Percentiles rank a stretch among this genome's conserved stretches.
These are phyloP conservation scores for Polypedilum vanderplanki DNA, from an alignment of 1,140 invertebrate species.

Conservation along the genomic window DNA sequence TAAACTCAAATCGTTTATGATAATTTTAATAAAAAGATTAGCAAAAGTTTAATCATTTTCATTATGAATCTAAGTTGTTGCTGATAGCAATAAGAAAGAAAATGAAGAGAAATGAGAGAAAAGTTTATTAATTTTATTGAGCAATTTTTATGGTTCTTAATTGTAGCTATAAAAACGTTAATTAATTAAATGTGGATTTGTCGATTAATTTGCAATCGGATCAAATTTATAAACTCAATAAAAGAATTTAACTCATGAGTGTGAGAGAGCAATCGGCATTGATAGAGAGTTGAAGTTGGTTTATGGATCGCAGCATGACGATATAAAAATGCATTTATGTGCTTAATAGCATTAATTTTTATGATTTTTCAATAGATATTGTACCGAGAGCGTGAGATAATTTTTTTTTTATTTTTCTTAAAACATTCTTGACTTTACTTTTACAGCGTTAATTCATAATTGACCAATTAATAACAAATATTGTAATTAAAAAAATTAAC, in stretches of 20 bases:
- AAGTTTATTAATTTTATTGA: neutral
- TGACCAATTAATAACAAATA: constrained; percentile 8
- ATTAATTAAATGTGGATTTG: constrained; percentile 25
- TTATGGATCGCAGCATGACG: constrained; percentile 4
- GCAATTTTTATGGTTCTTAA: neutral
- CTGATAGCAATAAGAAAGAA: too few relatives aligned
- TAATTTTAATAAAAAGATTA: too few relatives aligned
- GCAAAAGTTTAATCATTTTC: too few relatives aligned
- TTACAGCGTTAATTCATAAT: constrained; percentile 18
- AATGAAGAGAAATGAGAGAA: too few relatives aligned
- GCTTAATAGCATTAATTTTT: constrained; percentile 10
- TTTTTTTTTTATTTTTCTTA: too few relatives aligned
- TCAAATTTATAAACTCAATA: constrained; percentile 8
- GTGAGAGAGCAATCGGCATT: too few relatives aligned
- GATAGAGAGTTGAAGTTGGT: neutral
- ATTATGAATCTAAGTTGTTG: too few relatives aligned
- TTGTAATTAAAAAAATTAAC: constrained; percentile 2
- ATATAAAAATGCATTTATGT: neutral
- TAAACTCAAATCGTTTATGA: too few relatives aligned
- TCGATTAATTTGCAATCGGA: constrained; percentile 23
- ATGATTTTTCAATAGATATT: constrained; percentile 2
- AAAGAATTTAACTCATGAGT: neutral
- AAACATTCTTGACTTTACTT: too few relatives aligned
- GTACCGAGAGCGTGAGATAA: neutral
- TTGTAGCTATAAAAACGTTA: constrained; percentile 6